These are phyloP conservation scores for Bambusicola thoracicus DNA, from an alignment of 2,113 vertebrate genomes.

Conservation along the genomic window DNA sequence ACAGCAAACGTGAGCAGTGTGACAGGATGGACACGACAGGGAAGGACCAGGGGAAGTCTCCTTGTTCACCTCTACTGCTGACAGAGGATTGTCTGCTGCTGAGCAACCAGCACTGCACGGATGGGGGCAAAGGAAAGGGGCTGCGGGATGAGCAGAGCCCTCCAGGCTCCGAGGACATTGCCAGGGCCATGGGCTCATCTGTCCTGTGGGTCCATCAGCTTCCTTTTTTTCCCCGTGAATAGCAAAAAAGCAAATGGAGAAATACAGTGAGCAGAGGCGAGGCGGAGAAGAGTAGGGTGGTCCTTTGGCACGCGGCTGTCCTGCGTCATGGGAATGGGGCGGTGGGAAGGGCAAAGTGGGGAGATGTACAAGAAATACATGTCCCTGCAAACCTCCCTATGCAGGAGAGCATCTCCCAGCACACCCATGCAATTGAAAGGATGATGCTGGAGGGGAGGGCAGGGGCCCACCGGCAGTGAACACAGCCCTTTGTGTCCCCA, in stretches of 20 bases:
- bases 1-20: conserved; percentile 64
- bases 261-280: conserved; percentile 21
- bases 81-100: neutral
- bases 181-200: neutral
- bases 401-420: accelerated
- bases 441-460: neutral
- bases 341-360: neutral
- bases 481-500: accelerated
- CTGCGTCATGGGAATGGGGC: accelerated
- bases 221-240: conserved; percentile 31
- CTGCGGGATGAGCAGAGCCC: neutral
- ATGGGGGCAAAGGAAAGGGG: neutral
- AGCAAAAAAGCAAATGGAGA: conserved; percentile 19
- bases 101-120: neutral
- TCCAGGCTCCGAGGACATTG: neutral
- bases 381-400: neutral
- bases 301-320: accelerated
- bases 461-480: neutral
- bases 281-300: accelerated
- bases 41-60: neutral
- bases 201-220: neutral
- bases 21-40: neutral
- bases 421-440: accelerated
- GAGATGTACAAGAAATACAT: neutral
- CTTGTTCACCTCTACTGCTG: neutral